Evolutionary conservation across 2,888 invertebrate genomes (phyloP).

Genomic region (Dendrolimus houi): DNA sequence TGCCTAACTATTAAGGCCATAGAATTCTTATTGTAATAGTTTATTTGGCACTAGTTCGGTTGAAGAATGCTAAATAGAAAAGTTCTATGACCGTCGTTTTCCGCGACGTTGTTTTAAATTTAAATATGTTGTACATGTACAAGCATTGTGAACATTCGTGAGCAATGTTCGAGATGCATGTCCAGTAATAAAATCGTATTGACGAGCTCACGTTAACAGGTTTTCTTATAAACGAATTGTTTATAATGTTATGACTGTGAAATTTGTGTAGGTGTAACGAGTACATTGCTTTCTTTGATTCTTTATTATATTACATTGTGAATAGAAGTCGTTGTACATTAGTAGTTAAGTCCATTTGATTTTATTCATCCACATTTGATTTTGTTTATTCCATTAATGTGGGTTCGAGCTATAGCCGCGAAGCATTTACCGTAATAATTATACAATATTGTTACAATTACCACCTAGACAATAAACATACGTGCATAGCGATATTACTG

Average conservation of each 20-base stretch:
- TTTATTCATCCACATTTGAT: too few relatives aligned
- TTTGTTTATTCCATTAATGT: too few relatives aligned
- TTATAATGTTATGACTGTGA: background rate
- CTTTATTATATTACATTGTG: too few relatives aligned
- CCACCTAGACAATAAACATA: too few relatives aligned
- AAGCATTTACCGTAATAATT: too few relatives aligned
- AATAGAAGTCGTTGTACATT: too few relatives aligned
- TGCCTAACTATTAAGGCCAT: slow-evolving; percentile 37
- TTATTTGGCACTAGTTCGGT: slow-evolving; percentile 60
- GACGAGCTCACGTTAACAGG: slow-evolving; percentile 8
- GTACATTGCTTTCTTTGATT: too few relatives aligned
- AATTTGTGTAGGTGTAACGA: background rate
- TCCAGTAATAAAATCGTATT: slow-evolving; percentile 29
- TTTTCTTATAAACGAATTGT: background rate
- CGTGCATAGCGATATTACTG: too few relatives aligned
- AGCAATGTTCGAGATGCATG: slow-evolving; percentile 15
- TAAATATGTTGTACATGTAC: slow-evolving; percentile 29
- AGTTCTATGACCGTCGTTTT: slow-evolving; percentile 57
- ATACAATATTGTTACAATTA: too few relatives aligned
- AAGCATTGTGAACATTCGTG: slow-evolving; percentile 20
- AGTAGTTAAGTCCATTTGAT: too few relatives aligned
- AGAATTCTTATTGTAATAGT: slow-evolving; percentile 65
- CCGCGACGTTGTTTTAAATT: slow-evolving; percentile 23
- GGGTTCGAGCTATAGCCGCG: too few relatives aligned
- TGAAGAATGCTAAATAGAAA: slow-evolving; percentile 65